Evolutionary conservation across 2,888 invertebrate species (phyloP), one percentile per base, ranked within the genome.

Genomic region (Pedicia rivosa): DNA sequence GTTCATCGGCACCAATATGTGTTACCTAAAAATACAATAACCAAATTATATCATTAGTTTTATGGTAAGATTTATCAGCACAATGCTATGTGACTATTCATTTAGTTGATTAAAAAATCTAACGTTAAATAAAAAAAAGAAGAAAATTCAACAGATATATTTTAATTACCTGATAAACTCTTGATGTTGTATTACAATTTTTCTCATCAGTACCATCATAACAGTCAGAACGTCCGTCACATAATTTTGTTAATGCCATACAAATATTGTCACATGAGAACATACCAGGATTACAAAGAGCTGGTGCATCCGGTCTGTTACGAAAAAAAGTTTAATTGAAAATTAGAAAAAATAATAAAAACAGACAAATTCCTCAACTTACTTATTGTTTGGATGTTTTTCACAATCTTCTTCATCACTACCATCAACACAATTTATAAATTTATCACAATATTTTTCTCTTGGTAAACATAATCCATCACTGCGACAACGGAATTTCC

Each of bases 161-260:
- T n/a, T n/a, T n/a, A n/a, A n/a, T n/a, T n/a, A n/a, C 68, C 67
- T 67, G 65, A 44, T 63, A 64, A 5, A 62, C 59, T 45, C 64
- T 53, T 2, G 59, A 51, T 16, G 46, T 46, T 22, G 57, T 64
- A 19, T 66, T 63, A 44, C 81, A 80, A 54, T 78, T 68, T 3
- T 52, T 51, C 54, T 88, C 87, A 50, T 88, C 87, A 30, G 68
- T 70, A 8, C 72, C 74, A 50, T 86, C 84, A 42, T 67, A 66
- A 51, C 87, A 87, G 48, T 86, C 76, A 25, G 64, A 60, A 8
- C 65, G 65, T 0, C 72, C 72, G 53, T 87, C 74, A 54, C 86
- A 87, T 22, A 70, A 61, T 35, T 66, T 60, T 0, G 63, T 61
- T 13, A 70, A 50, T 1, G 75, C 69, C 16, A 76, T 53, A 52